Evolutionary conservation across 2,888 invertebrate genomes (phyloP).

Genomic region (Magallana nippona): DNA sequence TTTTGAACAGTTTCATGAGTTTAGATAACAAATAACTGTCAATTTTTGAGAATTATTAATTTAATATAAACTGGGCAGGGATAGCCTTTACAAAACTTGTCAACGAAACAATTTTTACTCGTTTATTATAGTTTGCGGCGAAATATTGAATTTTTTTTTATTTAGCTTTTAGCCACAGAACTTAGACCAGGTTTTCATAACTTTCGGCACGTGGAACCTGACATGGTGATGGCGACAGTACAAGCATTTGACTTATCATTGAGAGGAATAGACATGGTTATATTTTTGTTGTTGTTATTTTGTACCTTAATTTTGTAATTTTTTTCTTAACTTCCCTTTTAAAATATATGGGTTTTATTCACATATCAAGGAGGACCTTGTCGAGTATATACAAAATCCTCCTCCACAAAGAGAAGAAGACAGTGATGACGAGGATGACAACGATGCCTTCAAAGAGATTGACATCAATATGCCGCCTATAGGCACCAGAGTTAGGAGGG

Average conservation of each 20-base stretch:
- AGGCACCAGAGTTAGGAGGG: conserved; percentile 34
- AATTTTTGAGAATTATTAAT: too few relatives aligned
- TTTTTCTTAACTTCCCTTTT: neutral
- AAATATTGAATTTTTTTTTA: too few relatives aligned
- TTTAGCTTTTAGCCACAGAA: neutral
- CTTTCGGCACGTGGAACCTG: neutral
- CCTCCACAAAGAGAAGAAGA: neutral
- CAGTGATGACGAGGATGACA: neutral
- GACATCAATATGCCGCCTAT: conserved; percentile 19
- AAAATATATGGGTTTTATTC: neutral
- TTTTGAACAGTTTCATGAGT: too few relatives aligned
- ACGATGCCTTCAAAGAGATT: neutral
- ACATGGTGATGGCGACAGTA: neutral
- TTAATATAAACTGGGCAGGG: too few relatives aligned
- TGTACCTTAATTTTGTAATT: neutral
- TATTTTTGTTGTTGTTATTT: too few relatives aligned
- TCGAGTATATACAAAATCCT: neutral
- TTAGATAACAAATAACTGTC: too few relatives aligned
- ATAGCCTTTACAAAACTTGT: too few relatives aligned
- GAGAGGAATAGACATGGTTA: neutral
- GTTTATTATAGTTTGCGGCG: too few relatives aligned
- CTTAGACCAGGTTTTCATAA: neutral
- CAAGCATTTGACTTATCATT: neutral
- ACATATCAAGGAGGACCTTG: neutral
- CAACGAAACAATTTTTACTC: too few relatives aligned